Conservation (phyloP, 2,113 vertebrate species). For the Urocynchramus pylzowi region DNA sequence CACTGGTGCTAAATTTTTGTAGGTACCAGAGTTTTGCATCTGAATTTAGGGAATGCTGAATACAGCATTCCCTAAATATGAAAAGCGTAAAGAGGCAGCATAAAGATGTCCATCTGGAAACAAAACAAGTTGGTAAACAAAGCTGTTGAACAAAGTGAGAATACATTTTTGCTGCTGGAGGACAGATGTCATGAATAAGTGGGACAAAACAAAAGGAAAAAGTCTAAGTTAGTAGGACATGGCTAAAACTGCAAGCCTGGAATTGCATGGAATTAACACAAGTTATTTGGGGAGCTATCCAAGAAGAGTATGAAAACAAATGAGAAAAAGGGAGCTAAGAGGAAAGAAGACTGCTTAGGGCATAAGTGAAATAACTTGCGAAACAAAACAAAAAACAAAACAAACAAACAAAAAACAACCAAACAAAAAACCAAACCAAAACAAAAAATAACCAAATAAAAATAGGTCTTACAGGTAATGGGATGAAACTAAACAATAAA, state of each 20-base stretch:
- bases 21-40: not conserved
- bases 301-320: not conserved
- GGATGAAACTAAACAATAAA: not conserved
- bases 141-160: not conserved
- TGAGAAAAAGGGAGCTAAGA: not conserved
- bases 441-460: not conserved
- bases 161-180: not conserved
- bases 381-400: not conserved
- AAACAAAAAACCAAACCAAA: no score
- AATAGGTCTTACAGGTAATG: not conserved
- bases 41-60: not conserved
- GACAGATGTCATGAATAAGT: not conserved
- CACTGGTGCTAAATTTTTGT: not conserved
- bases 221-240: accelerated
- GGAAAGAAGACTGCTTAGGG: not conserved
- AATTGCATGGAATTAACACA: not conserved
- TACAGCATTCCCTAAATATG: not conserved
- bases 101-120: not conserved
- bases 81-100: not conserved
- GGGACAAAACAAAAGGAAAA: not conserved
- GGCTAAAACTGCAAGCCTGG: not conserved
- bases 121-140: not conserved
- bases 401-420: not conserved
- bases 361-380: not conserved
- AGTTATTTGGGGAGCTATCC: not conserved